Percentiles rank a stretch among this genome's conserved stretches.
These are phyloP conservation scores for Scolopax rusticola DNA, from an alignment of 2,797 vertebrate species.

Conservation along the genomic window DNA sequence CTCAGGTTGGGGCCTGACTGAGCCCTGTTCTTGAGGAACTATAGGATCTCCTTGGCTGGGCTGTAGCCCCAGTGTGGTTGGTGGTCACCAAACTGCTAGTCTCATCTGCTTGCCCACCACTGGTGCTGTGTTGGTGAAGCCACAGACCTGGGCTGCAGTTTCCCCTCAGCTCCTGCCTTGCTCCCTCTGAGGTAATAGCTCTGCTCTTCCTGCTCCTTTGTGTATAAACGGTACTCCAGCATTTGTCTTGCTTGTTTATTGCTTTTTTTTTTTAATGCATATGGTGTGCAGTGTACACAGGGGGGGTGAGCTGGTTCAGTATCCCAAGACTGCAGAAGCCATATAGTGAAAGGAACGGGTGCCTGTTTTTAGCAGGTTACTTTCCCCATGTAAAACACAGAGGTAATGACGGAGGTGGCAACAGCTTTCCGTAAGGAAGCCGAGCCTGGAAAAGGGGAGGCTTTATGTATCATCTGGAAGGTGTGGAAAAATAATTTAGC, in stretches of 20 bases:
- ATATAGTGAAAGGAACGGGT: rapidly evolving
- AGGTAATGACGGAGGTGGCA: rapidly evolving
- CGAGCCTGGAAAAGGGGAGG: neutral
- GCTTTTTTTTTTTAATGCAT: rapidly evolving
- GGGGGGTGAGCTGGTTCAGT: rapidly evolving
- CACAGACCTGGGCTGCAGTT: rapidly evolving
- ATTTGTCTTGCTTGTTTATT: rapidly evolving
- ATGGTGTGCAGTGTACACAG: rapidly evolving
- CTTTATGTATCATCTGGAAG: rapidly evolving
- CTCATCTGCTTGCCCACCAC: rapidly evolving
- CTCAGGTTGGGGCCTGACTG: rapidly evolving
- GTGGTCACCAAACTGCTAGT: rapidly evolving
- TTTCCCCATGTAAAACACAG: rapidly evolving
- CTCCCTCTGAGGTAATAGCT: rapidly evolving
- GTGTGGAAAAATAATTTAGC: neutral
- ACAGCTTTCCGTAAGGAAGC: neutral
- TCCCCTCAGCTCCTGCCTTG: rapidly evolving
- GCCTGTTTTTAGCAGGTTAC: rapidly evolving
- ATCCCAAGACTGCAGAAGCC: rapidly evolving
- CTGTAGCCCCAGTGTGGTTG: rapidly evolving
- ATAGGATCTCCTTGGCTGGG: rapidly evolving
- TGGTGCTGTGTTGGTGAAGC: rapidly evolving
- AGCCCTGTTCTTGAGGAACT: rapidly evolving
- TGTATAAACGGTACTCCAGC: rapidly evolving
- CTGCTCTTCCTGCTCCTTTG: rapidly evolving